Conservation (phyloP, 2,888 invertebrate genomes). For the Drosophila testacea region DNA sequence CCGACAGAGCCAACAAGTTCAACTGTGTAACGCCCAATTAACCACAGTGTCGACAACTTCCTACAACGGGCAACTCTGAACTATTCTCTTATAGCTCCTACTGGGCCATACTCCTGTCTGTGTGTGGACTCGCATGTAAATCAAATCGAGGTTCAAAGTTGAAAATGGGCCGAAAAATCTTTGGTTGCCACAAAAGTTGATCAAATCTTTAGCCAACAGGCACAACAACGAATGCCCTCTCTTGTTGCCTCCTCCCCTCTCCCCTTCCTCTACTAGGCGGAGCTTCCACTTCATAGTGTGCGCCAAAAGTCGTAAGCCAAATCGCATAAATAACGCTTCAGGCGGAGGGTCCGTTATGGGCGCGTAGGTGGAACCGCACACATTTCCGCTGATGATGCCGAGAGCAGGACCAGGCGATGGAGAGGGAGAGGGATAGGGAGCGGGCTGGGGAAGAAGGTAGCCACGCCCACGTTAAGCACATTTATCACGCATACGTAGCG, state of each 20-base stretch:
- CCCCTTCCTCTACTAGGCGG: neutral
- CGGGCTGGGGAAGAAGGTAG: slow-evolving; percentile 28
- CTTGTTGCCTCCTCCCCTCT: neutral
- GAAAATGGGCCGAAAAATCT: slow-evolving; percentile 71
- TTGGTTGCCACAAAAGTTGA: slow-evolving; percentile 61
- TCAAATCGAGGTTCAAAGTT: slow-evolving; percentile 74
- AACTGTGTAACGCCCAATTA: slow-evolving; percentile 65
- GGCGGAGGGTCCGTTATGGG: slow-evolving; percentile 26
- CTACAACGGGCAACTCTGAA: slow-evolving; percentile 17
- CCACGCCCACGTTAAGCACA: slow-evolving; percentile 63
- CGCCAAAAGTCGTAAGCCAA: slow-evolving; percentile 70
- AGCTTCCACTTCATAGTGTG: slow-evolving; percentile 33
- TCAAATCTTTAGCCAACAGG: slow-evolving; percentile 57
- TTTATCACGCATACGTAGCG: slow-evolving; percentile 77
- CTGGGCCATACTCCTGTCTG: neutral
- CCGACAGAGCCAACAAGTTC: slow-evolving; percentile 47
- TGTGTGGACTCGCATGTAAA: slow-evolving; percentile 63
- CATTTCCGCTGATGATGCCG: slow-evolving; percentile 49
- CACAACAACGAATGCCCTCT: slow-evolving; percentile 8
- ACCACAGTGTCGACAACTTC: slow-evolving; percentile 69
- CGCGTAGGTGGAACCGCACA: slow-evolving; percentile 49
- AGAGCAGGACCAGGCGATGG: slow-evolving; percentile 1
- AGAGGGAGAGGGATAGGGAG: neutral
- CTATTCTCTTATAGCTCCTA: neutral
- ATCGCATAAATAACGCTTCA: slow-evolving; percentile 71